Base-by-base conservation (phyloP, 2,797 vertebrate genomes). In the Rhynchonycteris naso region DNA sequence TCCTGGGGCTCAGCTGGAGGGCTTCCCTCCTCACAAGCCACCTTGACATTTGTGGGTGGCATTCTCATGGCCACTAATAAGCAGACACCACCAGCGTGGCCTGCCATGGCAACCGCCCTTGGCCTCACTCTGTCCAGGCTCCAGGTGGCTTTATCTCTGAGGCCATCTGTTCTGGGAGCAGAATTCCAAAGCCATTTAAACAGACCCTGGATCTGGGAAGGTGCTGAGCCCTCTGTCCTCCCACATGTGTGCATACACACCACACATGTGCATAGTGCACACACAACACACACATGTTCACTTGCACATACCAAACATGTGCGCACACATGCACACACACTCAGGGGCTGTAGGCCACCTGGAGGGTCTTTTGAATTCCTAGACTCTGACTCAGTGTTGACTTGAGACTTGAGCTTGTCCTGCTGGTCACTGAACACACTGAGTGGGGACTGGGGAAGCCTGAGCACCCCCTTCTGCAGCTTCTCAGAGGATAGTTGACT, bases 101-200 rank as follows among this genome's bases (percentile, higher is more conserved):
- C 98, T 98, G 97, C 98, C 99, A 99, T 99, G 98, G 99, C 98
- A 99, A 98, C 98, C 96, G 96, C 97, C 96, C 82, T 65, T 92
- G 97, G 98, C 98, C 97, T 98, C 94, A 79, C 97, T 88, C 88
- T 69, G 26, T 74, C 96, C 71, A 56, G 85, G 87, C 97, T 98
- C 98, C 98, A 96, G 97, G 98, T 97, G 96, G 98, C 98, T 98
- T 98, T 98, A 99, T 99, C 98, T 99, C 98, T 96, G 96, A 98
- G 98, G 98, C 98, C 98, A 99, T 99, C 99, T 99, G 98, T 98
- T 98, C 98, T 88, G 81, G 96, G 97, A 98, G 98, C 97, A 98
- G 98, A 98, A 98, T 98, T 98, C 98, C 98, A 98, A 96, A 98
- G 98, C 98, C 98, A 97, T 98, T 98, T 98, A 98, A 98, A 98